Conservation (phyloP, 1,140 invertebrate species). For the Drosophila pruinosa region DNA sequence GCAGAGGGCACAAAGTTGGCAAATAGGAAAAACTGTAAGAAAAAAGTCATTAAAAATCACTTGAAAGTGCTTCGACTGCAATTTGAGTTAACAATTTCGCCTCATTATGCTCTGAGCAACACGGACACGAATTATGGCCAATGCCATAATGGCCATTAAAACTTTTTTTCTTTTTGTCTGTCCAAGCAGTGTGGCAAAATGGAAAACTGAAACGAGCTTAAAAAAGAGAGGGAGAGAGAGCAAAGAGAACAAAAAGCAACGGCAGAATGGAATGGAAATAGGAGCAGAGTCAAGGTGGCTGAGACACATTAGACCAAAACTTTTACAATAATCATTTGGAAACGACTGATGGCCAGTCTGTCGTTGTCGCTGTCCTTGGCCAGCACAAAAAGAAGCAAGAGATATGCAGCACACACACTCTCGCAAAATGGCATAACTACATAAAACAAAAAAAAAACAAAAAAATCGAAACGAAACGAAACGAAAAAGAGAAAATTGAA, state of each 20-base stretch:
- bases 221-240: neutral
- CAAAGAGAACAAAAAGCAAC: neutral
- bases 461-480: constrained; percentile 26
- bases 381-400: constrained; percentile 35
- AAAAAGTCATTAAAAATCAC: constrained; percentile 73
- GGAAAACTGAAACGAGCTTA: constrained; percentile 21
- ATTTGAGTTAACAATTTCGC: constrained; percentile 61
- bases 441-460: constrained; percentile 44
- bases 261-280: neutral
- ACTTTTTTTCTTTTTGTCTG: constrained; percentile 46
- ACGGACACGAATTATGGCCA: constrained; percentile 65
- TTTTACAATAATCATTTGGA: constrained; percentile 75
- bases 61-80: constrained; percentile 71
- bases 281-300: constrained; percentile 32
- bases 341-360: constrained; percentile 42
- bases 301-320: constrained; percentile 67
- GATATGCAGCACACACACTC: constrained; percentile 29
- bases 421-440: constrained; percentile 34
- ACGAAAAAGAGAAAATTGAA: constrained; percentile 20
- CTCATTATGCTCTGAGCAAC: constrained; percentile 43
- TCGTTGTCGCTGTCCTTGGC: constrained; percentile 54
- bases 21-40: constrained; percentile 11
- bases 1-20: no score
- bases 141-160: constrained; percentile 76
- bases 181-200: constrained; percentile 39